phyloP scores from a whole-genome alignment of 2,888 invertebrate genomes.

The Aromia moschata region DNA sequence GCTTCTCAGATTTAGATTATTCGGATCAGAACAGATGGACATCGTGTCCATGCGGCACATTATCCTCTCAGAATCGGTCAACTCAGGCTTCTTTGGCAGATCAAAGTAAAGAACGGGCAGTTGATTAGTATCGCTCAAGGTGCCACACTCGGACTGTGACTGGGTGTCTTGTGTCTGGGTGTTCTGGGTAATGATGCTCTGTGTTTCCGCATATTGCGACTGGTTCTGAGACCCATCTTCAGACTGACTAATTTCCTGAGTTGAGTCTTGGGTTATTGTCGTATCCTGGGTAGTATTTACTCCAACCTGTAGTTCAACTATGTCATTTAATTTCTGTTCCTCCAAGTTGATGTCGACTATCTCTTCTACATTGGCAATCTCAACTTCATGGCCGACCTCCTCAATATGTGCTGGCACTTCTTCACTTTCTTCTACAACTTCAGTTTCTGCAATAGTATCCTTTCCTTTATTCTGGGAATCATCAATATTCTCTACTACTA shows the following conservation, averaged over 20 bases:
- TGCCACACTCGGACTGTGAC: not conserved
- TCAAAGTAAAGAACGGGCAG: conserved; percentile 33
- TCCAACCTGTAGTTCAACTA: not conserved
- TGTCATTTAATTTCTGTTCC: not conserved
- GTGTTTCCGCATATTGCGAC: conserved; percentile 17
- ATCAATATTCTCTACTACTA: not conserved
- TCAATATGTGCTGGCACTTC: too few relatives aligned
- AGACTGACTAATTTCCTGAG: conserved; percentile 10
- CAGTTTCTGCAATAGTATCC: not conserved
- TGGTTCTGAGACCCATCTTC: conserved; percentile 15
- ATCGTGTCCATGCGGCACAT: conserved; percentile 52
- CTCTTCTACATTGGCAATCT: too few relatives aligned
- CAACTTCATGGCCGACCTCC: not conserved
- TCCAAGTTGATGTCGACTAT: not conserved
- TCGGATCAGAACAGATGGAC: conserved; percentile 36
- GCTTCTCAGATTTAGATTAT: conserved; percentile 1
- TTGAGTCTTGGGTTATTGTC: conserved; percentile 14
- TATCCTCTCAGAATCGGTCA: conserved; percentile 51
- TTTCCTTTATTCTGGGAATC: not conserved
- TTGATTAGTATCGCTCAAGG: not conserved
- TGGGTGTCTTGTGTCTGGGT: conserved; percentile 32
- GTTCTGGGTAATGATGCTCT: conserved; percentile 34
- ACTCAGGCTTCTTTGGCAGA: conserved; percentile 42
- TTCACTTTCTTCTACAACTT: conserved; percentile 32
- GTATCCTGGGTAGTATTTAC: conserved; percentile 29